Evolutionary conservation across 2,113 vertebrate genomes (phyloP), one percentile per base, ranked within the genome.

Genomic region (Notarius lentiginosus): DNA sequence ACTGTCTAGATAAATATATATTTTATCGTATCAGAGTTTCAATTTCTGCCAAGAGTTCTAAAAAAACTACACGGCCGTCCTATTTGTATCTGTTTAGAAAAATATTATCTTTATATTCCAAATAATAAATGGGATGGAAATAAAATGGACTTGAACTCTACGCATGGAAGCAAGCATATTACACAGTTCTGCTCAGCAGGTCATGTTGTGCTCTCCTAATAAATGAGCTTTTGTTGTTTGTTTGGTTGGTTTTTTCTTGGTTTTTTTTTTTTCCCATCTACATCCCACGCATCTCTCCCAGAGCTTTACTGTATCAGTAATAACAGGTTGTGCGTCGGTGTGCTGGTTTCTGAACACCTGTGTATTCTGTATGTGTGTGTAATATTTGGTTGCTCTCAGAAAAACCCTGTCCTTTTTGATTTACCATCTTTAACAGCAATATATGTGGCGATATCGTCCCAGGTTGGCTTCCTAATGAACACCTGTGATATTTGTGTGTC

Each of bases 101-200:
- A 68, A 12, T 17, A 72, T 70, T 70, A 73, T 47, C 72, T 49
- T 22, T 73, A 73, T 41, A 73, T 73, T 73, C 17, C 11, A 27
- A 79, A 56, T 56, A 79, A 79, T 30, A 55, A 56, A n/a, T 75
- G 72, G 7, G 20, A 22, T 3, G 15, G 68, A 34, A 72, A 72
- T 72, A 60, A 70, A 72, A 51, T 34, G n/a, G 76, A 58, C 22
- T 22, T 47, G 51, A 84, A 41, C 10, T 10, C 65, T 56, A n/a
- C 22, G 24, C 63, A 72, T 7, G 22, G 22, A 84, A 70, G 82
- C 49, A 20, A 47, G 55, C 24, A 76, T 49, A 47, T 84, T 76
- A 76, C 58, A 30, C 72, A 11, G 82, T 68, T 83, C 17, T 83
- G 55, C 83, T 75, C 68, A 49, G 55, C 83, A 84, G 72, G 70